Conservation (phyloP, 2,797 vertebrate genomes). For the Enteromius anoplus region DNA sequence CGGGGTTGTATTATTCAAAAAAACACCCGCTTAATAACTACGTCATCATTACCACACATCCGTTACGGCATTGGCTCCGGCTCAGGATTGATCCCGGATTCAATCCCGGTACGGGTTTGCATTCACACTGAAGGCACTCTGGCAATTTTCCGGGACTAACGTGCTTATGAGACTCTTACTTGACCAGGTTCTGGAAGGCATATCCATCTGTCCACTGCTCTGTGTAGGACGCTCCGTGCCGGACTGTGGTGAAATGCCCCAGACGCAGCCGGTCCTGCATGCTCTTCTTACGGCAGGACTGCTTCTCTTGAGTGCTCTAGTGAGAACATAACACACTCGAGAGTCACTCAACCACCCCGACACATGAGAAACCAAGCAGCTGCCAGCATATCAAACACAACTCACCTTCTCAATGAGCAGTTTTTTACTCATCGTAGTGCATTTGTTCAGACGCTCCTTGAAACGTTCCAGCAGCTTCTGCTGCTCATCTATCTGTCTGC, state of each 20-base stretch:
- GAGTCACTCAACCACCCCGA: background rate
- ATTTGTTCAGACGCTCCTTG: constrained; percentile 98
- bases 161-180: constrained; percentile 79
- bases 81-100: no score
- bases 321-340: background rate
- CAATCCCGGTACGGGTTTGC: no score
- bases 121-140: no score
- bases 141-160: no score
- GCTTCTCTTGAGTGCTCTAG: constrained; percentile 91
- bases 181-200: constrained; percentile 99
- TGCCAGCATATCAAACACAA: background rate
- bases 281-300: constrained; percentile 98
- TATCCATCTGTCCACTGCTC: constrained; percentile 99
- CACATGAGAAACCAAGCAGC: background rate
- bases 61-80: no score
- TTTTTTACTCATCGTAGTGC: constrained; percentile 99
- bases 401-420: constrained; percentile 96
- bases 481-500: constrained; percentile 97
- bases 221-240: constrained; percentile 97
- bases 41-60: no score
- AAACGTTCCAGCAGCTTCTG: constrained; percentile 98
- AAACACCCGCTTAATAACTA: no score
- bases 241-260: constrained; percentile 98
- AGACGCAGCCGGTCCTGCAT: constrained; percentile 98
- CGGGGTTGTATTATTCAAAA: no score